Evolutionary conservation across 2,888 invertebrate genomes (phyloP), one percentile per base, ranked within the genome.

Genomic region (Alentia gelatinosa): DNA sequence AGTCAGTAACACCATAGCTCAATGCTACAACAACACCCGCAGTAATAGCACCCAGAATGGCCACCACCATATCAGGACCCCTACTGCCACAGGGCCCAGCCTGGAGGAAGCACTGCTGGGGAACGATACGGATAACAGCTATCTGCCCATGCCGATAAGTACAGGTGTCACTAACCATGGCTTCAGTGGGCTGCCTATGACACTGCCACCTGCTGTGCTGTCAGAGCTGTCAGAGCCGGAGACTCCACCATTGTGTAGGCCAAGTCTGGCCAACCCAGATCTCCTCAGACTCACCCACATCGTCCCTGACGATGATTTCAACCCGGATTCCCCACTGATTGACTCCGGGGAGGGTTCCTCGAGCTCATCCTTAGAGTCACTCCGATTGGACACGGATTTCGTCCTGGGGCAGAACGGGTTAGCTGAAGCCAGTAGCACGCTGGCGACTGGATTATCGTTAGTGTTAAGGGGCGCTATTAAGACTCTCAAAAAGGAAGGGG

Each of bases 341-440:
- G 86, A 86, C 86, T 86, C 86, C 5, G 86, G 86, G 7, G 86
- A 86, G 23, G 86, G 86, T 1, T 86, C 86, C 35, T 86, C 86
- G 26, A 86, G 86, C 26, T 86, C 86, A 3, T 86, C 86, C 40
- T 47, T 86, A 1, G 86, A 86, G 47, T 86, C 86, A 26, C 30
- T 86, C 23, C 86, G 50, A 3, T 30, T 86, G 3, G 86, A 86
- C 30, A 56, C 56, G 1, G 68, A 68, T 4, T 68, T 5, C 68
- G n/a, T 68, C 30, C 68, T 68, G 30, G 39, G 39, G 42, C 1
- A 26, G 35, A 33, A 47, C 15, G 86, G 42, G 33, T 7, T n/a
- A 7, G 84, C 19, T 3, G 86, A 86, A 86, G 50, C 26, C 9
- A 47, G 30, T 7, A 7, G 7, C 30, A n/a, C 39, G 37, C 47